Conservation (phyloP, 2,888 invertebrate genomes). For the Nezara viridula region DNA sequence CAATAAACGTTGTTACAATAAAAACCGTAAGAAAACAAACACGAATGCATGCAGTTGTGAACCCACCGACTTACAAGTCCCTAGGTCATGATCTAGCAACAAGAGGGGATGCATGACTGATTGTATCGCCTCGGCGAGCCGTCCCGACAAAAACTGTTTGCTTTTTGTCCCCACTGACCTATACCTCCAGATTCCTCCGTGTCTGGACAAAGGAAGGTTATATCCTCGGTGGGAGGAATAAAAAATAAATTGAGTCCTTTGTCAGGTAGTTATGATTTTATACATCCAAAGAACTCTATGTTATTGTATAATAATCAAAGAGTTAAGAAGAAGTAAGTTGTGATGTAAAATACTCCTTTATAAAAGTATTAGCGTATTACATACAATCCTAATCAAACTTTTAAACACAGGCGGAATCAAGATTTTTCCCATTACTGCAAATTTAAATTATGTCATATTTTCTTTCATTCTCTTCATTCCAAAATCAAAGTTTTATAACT, state of each 20-base stretch:
- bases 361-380: too few species aligned
- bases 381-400: too few species aligned
- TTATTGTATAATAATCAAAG: not conserved
- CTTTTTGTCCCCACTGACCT: constrained; percentile 48
- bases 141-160: constrained; percentile 15
- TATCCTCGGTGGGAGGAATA: not conserved
- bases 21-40: not conserved
- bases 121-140: not conserved
- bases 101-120: not conserved
- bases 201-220: not conserved
- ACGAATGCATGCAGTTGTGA: not conserved
- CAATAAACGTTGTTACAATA: not conserved
- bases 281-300: not conserved
- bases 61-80: not conserved
- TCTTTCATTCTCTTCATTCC: too few species aligned
- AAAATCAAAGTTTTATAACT: too few species aligned
- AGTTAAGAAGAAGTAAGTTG: not conserved
- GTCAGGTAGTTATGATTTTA: not conserved
- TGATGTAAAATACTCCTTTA: too few species aligned
- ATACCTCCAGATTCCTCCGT: constrained; percentile 11
- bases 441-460: too few species aligned
- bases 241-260: constrained; percentile 21
- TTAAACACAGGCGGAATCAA: too few species aligned
- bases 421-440: too few species aligned
- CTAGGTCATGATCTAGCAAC: not conserved